These are phyloP conservation scores for Apodemia mormo DNA, from an alignment of 2,888 invertebrate species.

Conservation along the genomic window DNA sequence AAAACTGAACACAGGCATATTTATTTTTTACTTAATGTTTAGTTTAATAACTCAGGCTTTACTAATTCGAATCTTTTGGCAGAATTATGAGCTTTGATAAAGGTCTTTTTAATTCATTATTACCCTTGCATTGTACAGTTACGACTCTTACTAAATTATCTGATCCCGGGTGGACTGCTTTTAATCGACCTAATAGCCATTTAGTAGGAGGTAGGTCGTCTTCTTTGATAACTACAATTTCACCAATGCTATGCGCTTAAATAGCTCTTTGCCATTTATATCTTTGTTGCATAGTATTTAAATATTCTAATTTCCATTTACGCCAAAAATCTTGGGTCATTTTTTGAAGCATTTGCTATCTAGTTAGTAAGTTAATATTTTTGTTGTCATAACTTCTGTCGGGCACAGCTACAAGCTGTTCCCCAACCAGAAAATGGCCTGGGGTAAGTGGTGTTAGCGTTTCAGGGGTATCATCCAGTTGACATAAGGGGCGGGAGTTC, in stretches of 20 bases:
- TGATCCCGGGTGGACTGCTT: slow-evolving; percentile 31
- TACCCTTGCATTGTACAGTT: slow-evolving; percentile 36
- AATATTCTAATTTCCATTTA: too few species aligned
- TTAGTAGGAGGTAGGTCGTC: slow-evolving; percentile 34
- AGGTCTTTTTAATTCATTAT: slow-evolving; percentile 35
- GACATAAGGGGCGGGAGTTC: slow-evolving; percentile 20
- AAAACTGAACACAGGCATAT: neutral
- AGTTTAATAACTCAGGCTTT: too few species aligned
- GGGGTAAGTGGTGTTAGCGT: too few species aligned
- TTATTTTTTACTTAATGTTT: too few species aligned
- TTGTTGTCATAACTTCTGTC: slow-evolving; percentile 14
- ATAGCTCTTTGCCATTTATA: slow-evolving; percentile 35
- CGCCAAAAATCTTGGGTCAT: too few species aligned
- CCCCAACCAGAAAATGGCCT: too few species aligned
- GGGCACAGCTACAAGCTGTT: neutral
- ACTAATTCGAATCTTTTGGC: slow-evolving; percentile 18
- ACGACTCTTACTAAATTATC: slow-evolving; percentile 38
- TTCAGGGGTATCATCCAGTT: neutral
- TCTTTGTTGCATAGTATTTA: too few species aligned
- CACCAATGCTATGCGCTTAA: slow-evolving; percentile 26
- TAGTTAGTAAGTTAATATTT: slow-evolving; percentile 26
- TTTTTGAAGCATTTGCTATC: slow-evolving; percentile 40
- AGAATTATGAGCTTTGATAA: slow-evolving; percentile 21
- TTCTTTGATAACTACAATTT: slow-evolving; percentile 35
- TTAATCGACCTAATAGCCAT: slow-evolving; percentile 35